phyloP scores from a whole-genome alignment of 1,140 invertebrate genomes.

The Drosophila navojoa region DNA sequence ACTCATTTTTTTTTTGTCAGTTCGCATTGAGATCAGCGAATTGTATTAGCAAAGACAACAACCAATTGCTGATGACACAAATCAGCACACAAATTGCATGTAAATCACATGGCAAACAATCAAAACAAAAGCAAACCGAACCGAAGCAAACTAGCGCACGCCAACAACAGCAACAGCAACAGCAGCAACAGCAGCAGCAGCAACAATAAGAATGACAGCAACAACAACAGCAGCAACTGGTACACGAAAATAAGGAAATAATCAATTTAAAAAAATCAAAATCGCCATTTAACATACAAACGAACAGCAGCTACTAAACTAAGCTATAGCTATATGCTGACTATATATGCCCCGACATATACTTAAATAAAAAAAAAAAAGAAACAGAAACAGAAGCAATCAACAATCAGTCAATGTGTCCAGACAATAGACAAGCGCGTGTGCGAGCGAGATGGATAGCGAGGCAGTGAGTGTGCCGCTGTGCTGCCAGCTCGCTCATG shows the following conservation, averaged over 20 bases:
- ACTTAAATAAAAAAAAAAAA: conserved; percentile 13
- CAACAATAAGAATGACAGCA: conserved; percentile 25
- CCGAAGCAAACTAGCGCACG: conserved; percentile 67
- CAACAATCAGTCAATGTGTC: conserved; percentile 70
- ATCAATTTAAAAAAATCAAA: conserved; percentile 83
- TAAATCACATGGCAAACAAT: conserved; percentile 47
- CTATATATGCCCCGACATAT: conserved; percentile 38
- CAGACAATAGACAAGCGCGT: conserved; percentile 35
- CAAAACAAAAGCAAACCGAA: conserved; percentile 56
- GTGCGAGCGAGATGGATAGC: conserved; percentile 26
- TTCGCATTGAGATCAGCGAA: conserved; percentile 34
- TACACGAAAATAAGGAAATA: conserved; percentile 81
- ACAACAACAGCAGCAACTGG: conserved; percentile 33
- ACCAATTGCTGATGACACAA: conserved; percentile 46
- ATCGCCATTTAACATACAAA: conserved; percentile 72
- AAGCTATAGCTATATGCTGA: conserved; percentile 42
- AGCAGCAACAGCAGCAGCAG: conserved; percentile 29
- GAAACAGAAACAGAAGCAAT: conserved; percentile 37
- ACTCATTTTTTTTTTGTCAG: conserved; percentile 13
- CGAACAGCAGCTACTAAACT: conserved; percentile 53
- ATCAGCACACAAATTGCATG: conserved; percentile 47
- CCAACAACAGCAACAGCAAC: conserved; percentile 24
- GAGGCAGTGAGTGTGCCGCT: not conserved
- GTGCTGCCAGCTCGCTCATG: conserved; percentile 26
- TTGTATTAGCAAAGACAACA: conserved; percentile 45